Conservation (phyloP, 2,888 invertebrate species). For the Drosophila neutralis region DNA sequence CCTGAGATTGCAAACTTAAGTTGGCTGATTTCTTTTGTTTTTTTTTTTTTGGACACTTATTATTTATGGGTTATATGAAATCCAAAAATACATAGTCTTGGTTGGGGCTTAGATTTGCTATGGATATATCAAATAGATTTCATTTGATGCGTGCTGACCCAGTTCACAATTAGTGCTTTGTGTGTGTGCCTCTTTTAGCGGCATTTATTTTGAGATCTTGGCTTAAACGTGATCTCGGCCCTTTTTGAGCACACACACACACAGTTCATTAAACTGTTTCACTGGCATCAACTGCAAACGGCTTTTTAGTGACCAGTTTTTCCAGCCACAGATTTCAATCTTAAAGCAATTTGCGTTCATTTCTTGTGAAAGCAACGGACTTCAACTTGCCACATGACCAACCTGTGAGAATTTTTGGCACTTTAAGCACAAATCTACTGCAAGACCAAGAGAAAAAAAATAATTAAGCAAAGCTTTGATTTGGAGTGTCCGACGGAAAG, state of each 20-base stretch:
- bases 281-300: slow-evolving; percentile 31
- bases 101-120: neutral
- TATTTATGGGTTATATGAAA: slow-evolving; percentile 42
- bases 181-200: slow-evolving; percentile 20
- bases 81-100: neutral
- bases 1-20: slow-evolving; percentile 79
- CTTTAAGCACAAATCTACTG: slow-evolving; percentile 60
- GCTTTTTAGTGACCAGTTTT: slow-evolving; percentile 62
- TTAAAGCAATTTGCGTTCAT: slow-evolving; percentile 72
- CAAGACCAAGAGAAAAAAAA: slow-evolving; percentile 8
- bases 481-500: neutral
- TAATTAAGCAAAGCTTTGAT: slow-evolving; percentile 18
- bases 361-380: slow-evolving; percentile 76
- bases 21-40: slow-evolving; percentile 31
- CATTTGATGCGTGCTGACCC: slow-evolving; percentile 51
- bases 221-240: slow-evolving; percentile 58
- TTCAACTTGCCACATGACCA: slow-evolving; percentile 26
- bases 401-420: slow-evolving; percentile 73
- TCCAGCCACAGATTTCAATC: slow-evolving; percentile 65
- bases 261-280: slow-evolving; percentile 71
- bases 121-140: slow-evolving; percentile 6
- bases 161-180: slow-evolving; percentile 25
- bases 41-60: slow-evolving; percentile 16
- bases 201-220: slow-evolving; percentile 38
- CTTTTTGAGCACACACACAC: slow-evolving; percentile 42